phyloP scores from a whole-genome alignment of 2,113 vertebrate species.

The Ailuropoda melanoleuca region DNA sequence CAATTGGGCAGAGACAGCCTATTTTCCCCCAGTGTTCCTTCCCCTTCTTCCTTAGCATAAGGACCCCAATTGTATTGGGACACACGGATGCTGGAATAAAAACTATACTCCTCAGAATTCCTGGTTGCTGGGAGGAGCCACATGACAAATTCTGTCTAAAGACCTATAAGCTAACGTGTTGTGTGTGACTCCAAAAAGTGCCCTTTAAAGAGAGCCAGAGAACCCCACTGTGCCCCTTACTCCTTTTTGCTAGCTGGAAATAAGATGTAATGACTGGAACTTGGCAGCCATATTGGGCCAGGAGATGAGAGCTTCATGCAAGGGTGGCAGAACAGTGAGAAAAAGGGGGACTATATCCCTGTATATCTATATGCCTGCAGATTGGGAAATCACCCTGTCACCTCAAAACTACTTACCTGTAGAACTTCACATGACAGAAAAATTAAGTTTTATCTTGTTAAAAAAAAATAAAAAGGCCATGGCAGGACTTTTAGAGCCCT shows the following conservation, averaged over 20 bases:
- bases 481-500: background rate
- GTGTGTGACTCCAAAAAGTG: background rate
- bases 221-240: background rate
- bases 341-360: background rate
- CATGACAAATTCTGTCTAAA: background rate
- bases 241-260: background rate
- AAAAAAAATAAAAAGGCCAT: background rate
- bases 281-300: background rate
- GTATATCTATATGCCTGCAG: background rate
- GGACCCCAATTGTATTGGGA: background rate
- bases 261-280: background rate
- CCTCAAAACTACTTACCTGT: background rate
- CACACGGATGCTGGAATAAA: background rate
- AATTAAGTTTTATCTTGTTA: background rate
- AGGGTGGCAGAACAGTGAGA: background rate
- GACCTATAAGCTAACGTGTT: background rate
- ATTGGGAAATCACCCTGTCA: background rate
- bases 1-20: background rate
- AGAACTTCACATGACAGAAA: background rate
- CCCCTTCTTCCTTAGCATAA: background rate
- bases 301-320: background rate
- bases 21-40: accelerated
- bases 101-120: background rate
- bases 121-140: background rate
- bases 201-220: background rate